Percentiles rank a stretch among this genome's conserved stretches.
phyloP scores from a whole-genome alignment of 2,888 invertebrate genomes.

The Ormyrus nitidulus region DNA sequence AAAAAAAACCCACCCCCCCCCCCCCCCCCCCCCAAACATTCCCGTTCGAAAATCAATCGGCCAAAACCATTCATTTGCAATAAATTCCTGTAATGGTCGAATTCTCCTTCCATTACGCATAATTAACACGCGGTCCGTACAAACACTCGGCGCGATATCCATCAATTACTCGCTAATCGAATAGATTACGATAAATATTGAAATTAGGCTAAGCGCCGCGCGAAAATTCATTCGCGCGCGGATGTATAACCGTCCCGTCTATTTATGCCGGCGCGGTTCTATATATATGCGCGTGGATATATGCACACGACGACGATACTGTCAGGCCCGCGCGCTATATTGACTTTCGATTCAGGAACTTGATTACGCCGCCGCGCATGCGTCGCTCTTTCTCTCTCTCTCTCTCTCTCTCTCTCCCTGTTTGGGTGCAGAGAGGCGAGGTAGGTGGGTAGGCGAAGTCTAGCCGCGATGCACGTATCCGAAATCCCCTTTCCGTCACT shows the following conservation, averaged over 20 bases:
- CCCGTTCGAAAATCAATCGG: too few species aligned
- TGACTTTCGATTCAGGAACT: conserved; percentile 57
- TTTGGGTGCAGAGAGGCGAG: neutral
- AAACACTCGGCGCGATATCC: conserved; percentile 8
- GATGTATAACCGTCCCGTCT: neutral
- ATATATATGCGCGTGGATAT: neutral
- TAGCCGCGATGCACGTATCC: neutral
- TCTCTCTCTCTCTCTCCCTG: neutral
- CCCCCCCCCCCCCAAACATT: too few species aligned
- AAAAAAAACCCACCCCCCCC: too few species aligned
- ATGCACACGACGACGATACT: neutral
- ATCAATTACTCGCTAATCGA: conserved; percentile 34
- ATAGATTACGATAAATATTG: conserved; percentile 32
- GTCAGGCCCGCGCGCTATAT: conserved; percentile 38
- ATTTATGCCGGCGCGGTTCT: conserved; percentile 18
- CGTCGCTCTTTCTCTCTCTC: conserved; percentile 4
- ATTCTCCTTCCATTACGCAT: too few species aligned
- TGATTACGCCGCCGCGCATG: conserved; percentile 51
- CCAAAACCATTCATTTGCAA: too few species aligned
- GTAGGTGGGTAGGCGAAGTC: too few species aligned
- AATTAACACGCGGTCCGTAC: neutral
- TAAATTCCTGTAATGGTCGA: too few species aligned
- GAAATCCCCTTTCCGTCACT: conserved; percentile 5
- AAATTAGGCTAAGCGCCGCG: conserved; percentile 24
- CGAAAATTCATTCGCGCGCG: conserved; percentile 20